Evolutionary conservation across 2,797 vertebrate genomes (phyloP).

Genomic region (Gambusia yucatana): DNA sequence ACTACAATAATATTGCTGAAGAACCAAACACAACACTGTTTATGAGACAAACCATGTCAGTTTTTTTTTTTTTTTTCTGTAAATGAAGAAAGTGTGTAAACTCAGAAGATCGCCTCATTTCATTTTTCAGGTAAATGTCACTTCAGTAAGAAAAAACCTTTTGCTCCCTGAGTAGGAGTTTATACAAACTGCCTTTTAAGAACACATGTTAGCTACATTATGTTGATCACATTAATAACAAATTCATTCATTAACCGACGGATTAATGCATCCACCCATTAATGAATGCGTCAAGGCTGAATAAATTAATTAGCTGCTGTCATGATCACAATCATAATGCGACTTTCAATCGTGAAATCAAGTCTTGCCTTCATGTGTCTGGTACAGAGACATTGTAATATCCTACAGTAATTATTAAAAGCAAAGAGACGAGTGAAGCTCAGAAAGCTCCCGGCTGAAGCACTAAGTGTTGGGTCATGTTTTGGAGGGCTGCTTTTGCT

Average conservation of each 20-base stretch:
- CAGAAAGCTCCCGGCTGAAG: neutral
- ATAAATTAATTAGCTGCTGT: neutral
- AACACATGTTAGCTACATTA: neutral
- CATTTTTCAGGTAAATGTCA: too few relatives aligned
- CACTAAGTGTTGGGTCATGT: neutral
- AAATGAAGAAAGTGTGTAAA: too few relatives aligned
- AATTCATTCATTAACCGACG: neutral
- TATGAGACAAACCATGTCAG: too few relatives aligned
- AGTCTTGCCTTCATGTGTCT: neutral
- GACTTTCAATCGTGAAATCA: neutral
- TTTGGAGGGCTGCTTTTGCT: neutral
- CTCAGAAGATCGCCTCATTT: too few relatives aligned
- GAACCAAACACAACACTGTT: too few relatives aligned
- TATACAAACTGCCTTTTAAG: neutral
- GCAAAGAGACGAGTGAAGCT: neutral
- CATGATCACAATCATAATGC: neutral
- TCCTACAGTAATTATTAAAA: neutral
- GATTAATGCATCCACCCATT: neutral
- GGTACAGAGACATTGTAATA: neutral
- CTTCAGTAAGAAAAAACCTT: too few relatives aligned
- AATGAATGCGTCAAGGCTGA: neutral
- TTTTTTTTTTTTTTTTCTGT: too few relatives aligned
- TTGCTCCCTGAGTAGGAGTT: neutral
- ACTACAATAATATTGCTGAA: too few relatives aligned
- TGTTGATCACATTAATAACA: neutral